Percentiles rank a stretch among this genome's conserved stretches.
Evolutionary conservation across 2,113 vertebrate species (phyloP).

Genomic region (Sigmodon hispidus): DNA sequence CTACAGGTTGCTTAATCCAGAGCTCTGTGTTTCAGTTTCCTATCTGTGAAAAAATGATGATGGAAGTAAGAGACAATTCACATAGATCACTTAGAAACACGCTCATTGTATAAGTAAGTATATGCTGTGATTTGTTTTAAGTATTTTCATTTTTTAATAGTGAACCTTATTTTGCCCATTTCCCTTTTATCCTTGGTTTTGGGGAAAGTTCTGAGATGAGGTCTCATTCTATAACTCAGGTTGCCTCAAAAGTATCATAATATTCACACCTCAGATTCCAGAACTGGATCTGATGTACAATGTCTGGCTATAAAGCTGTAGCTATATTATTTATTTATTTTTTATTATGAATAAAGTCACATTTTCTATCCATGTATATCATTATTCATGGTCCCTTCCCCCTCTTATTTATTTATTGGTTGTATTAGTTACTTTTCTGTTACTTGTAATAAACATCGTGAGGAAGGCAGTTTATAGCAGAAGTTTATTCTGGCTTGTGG

Average conservation of each 20-base stretch:
- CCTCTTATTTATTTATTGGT: background rate
- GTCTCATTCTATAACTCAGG: background rate
- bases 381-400: no score
- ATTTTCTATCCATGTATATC: no score
- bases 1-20: background rate
- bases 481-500: background rate
- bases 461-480: background rate
- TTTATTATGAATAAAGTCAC: no score
- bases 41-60: slow-evolving; percentile 6
- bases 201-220: background rate
- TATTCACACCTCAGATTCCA: background rate
- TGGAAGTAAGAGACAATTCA: slow-evolving; percentile 44
- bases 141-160: background rate
- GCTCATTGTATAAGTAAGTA: background rate
- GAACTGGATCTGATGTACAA: background rate
- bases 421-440: background rate
- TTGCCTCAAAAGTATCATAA: background rate
- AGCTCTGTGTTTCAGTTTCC: slow-evolving; percentile 33
- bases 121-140: background rate
- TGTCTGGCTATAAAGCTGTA: background rate
- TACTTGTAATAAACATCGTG: background rate
- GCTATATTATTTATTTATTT: background rate
- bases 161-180: background rate
- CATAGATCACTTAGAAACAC: background rate
- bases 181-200: background rate